phyloP scores from a whole-genome alignment of 2,888 invertebrate genomes.

The Dynastes maya region DNA sequence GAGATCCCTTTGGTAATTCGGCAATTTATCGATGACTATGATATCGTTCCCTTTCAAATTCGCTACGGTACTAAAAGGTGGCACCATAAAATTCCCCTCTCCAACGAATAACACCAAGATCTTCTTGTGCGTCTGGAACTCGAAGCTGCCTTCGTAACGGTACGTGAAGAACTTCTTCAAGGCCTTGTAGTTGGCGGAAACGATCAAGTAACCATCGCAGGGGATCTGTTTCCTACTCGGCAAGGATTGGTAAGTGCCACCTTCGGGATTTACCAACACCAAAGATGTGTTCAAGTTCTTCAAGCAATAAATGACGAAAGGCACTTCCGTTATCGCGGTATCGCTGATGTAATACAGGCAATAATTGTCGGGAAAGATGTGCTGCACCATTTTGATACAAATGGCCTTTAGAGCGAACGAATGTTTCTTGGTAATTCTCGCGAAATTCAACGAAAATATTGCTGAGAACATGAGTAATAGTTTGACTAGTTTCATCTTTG shows the following conservation, averaged over 20 bases:
- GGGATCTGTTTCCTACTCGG: neutral
- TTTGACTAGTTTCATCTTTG: neutral
- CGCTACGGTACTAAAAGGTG: slow-evolving; percentile 15
- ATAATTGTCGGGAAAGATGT: slow-evolving; percentile 1
- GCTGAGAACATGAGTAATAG: neutral
- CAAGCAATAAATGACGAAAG: slow-evolving; percentile 1
- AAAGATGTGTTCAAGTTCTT: slow-evolving; percentile 3
- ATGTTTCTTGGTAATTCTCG: neutral
- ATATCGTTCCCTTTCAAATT: slow-evolving; percentile 44
- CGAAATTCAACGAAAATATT: neutral
- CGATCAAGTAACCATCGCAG: slow-evolving; percentile 26
- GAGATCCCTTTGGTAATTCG: neutral
- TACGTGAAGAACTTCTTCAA: slow-evolving; percentile 6
- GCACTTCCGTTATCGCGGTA: neutral
- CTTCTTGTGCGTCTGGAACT: slow-evolving; percentile 9
- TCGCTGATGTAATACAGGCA: slow-evolving; percentile 11
- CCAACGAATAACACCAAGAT: slow-evolving; percentile 19
- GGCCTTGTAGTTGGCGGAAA: neutral
- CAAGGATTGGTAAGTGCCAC: neutral
- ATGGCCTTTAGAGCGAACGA: neutral
- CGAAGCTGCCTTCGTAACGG: neutral
- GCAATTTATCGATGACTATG: slow-evolving; percentile 29
- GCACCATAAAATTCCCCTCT: neutral
- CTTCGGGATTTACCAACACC: neutral
- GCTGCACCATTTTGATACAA: neutral